Evolutionary conservation across 2,113 vertebrate genomes (phyloP).

Genomic region (Cyprinodon variegatus): DNA sequence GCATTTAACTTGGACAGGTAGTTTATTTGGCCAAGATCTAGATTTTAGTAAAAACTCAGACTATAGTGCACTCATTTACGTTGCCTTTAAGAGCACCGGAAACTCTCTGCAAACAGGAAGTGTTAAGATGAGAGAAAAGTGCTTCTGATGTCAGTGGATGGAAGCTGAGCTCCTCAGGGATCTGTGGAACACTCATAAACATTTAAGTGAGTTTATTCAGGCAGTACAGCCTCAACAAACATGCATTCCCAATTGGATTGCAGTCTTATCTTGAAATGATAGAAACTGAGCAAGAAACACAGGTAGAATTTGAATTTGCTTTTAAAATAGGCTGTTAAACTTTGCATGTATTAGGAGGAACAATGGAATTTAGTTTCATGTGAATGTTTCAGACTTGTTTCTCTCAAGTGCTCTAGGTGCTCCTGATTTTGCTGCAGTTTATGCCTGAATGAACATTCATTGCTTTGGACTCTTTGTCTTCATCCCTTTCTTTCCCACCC

Average conservation of each 20-base stretch:
- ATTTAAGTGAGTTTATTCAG: conserved; percentile 19
- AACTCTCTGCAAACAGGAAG: conserved; percentile 30
- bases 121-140: conserved; percentile 1
- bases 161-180: conserved; percentile 18
- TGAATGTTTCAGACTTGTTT: neutral
- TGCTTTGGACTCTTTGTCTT: conserved; percentile 43
- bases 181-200: conserved; percentile 24
- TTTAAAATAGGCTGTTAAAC: neutral
- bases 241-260: neutral
- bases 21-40: neutral
- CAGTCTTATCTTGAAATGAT: neutral
- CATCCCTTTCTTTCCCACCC: conserved; percentile 43
- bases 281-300: neutral
- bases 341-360: neutral
- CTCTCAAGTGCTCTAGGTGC: conserved; percentile 1
- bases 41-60: neutral
- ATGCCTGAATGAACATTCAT: conserved; percentile 49
- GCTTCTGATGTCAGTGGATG: conserved; percentile 23
- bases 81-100: conserved; percentile 7
- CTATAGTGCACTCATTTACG: neutral
- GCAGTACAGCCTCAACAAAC: conserved; percentile 5
- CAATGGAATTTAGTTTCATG: neutral
- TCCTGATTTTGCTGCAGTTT: conserved; percentile 24
- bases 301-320: neutral
- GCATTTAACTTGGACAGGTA: neutral